Conservation (phyloP, 2,797 vertebrate genomes). For the Meriones psammophilus region DNA sequence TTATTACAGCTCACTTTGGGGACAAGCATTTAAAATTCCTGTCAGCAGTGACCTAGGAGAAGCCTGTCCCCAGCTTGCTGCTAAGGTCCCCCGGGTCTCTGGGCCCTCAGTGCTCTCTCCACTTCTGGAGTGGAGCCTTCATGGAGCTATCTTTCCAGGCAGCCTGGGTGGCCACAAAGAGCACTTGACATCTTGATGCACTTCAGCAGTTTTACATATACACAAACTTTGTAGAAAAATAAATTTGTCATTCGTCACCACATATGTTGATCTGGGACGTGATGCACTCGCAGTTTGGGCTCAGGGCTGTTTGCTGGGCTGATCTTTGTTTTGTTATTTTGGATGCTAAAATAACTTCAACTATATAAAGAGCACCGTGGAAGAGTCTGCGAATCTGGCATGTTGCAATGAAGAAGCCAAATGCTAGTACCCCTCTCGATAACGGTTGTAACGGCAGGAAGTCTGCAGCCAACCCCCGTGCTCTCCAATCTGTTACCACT, state of each 20-base stretch:
- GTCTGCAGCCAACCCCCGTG: conserved; percentile 82
- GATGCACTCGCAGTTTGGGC: conserved; percentile 86
- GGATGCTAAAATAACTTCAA: conserved; percentile 70
- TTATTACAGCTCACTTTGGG: conserved; percentile 79
- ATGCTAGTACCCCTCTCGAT: conserved; percentile 68
- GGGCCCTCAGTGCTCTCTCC: conserved; percentile 85
- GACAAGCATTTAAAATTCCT: conserved; percentile 81
- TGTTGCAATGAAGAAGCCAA: conserved; percentile 69
- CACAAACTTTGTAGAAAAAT: conserved; percentile 99
- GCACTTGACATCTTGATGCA: conserved; percentile 99
- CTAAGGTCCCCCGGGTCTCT: conserved; percentile 75
- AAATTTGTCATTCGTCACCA: conserved; percentile 99
- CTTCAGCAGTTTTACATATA: conserved; percentile 99
- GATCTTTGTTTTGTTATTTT: conserved; percentile 49
- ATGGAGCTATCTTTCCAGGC: conserved; percentile 99
- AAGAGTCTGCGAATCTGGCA: neutral
- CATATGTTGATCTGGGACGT: conserved; percentile 97
- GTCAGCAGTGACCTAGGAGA: conserved; percentile 84
- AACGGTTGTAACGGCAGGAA: conserved; percentile 75
- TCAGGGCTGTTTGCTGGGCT: conserved; percentile 68
- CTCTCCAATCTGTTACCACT: conserved; percentile 90
- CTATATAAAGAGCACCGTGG: conserved; percentile 41
- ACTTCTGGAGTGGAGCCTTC: conserved; percentile 95
- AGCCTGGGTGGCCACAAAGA: conserved; percentile 99
- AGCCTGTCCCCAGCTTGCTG: conserved; percentile 70